These are phyloP conservation scores for Drosophila albomicans DNA, from an alignment of 1,140 invertebrate genomes.

Conservation along the genomic window DNA sequence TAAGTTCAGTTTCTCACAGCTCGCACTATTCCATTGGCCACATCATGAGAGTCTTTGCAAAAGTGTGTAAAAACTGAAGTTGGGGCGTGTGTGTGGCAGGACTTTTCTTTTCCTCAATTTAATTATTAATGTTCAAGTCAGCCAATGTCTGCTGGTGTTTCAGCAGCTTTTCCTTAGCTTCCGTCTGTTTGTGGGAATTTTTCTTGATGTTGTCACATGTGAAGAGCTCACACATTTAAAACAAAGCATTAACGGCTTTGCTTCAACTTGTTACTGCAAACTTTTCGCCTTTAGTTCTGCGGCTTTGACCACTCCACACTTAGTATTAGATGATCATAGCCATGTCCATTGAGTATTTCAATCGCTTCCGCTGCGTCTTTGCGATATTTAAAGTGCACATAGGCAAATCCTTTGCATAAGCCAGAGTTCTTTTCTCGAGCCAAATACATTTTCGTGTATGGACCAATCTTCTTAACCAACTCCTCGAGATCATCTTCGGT, in stretches of 20 bases:
- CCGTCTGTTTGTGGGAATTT: conserved; percentile 44
- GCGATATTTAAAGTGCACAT: conserved; percentile 96
- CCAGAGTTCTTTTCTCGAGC: conserved; percentile 94
- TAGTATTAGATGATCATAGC: conserved; percentile 99
- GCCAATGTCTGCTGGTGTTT: conserved; percentile 64
- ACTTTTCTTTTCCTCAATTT: conserved; percentile 70
- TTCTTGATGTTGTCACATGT: conserved; percentile 44
- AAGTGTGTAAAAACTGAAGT: neutral
- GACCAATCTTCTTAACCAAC: conserved; percentile 90
- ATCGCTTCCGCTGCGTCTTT: conserved; percentile 98
- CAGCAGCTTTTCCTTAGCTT: conserved; percentile 37
- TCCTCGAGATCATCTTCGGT: conserved; percentile 98
- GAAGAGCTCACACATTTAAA: conserved; percentile 61
- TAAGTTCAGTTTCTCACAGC: conserved; percentile 56
- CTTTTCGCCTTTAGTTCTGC: conserved; percentile 72
- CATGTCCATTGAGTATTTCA: conserved; percentile 94
- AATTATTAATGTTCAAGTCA: conserved; percentile 74
- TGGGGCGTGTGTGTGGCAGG: conserved; percentile 39
- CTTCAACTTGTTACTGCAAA: conserved; percentile 36
- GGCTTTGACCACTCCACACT: conserved; percentile 99
- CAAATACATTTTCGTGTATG: conserved; percentile 91
- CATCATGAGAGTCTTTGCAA: neutral
- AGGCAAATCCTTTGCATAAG: conserved; percentile 96
- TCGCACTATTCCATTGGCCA: conserved; percentile 56
- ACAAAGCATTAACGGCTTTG: conserved; percentile 56